Evolutionary conservation across 1,140 invertebrate species (phyloP).

Genomic region (Metopolophium dirhodum): DNA sequence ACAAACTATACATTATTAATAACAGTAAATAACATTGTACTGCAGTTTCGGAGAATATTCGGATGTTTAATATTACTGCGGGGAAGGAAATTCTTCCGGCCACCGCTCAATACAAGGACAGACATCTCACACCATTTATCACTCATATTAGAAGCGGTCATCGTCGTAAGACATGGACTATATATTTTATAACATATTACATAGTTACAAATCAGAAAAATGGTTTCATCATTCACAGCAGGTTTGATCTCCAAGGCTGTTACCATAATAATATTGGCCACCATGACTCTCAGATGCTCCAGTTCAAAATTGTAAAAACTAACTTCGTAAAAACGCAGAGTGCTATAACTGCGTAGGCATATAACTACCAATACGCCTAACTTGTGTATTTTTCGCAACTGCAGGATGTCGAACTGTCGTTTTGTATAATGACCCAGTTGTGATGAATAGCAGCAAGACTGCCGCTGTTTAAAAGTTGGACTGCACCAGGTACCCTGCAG

Average conservation of each 20-base stretch:
- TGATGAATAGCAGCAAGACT: not conserved
- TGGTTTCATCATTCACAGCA: not conserved
- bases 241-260: not conserved
- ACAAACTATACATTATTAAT: not conserved
- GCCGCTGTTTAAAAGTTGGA: not conserved
- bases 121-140: not conserved
- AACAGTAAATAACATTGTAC: not conserved
- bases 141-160: not conserved
- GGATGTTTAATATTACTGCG: not conserved
- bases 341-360: not conserved
- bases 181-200: not conserved
- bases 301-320: not conserved
- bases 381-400: not conserved
- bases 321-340: not conserved
- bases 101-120: not conserved
- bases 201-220: not conserved
- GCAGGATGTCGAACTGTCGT: not conserved
- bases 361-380: not conserved
- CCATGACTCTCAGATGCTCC: not conserved
- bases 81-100: not conserved
- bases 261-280: not conserved
- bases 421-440: not conserved
- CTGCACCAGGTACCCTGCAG: not conserved
- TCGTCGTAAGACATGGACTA: not conserved
- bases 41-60: not conserved